phyloP scores from a whole-genome alignment of 2,113 vertebrate species.

The Oxyruncus cristatus region DNA sequence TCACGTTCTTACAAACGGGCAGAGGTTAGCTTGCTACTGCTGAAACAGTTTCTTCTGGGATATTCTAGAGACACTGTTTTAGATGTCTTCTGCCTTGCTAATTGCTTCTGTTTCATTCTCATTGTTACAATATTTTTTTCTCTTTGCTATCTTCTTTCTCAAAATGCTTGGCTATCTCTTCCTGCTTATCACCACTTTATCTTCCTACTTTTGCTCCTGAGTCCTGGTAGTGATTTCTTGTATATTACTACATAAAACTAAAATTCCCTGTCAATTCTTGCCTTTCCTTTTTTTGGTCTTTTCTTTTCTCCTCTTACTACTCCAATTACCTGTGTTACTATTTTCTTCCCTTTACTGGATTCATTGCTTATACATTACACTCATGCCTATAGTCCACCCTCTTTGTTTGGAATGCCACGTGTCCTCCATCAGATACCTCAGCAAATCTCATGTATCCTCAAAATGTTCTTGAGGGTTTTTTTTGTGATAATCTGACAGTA shows the following conservation, averaged over 20 bases:
- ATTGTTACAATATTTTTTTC: not conserved
- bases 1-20: not conserved
- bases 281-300: not conserved
- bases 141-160: not conserved
- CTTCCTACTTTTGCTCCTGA: not conserved
- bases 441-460: not conserved
- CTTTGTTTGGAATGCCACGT: not conserved
- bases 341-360: not conserved
- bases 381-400: accelerated
- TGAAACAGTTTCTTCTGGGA: not conserved
- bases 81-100: not conserved
- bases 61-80: not conserved
- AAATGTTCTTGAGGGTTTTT: not conserved
- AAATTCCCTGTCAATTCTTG: not conserved
- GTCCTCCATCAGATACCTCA: not conserved
- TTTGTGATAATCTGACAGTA: not conserved
- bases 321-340: not conserved
- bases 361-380: not conserved
- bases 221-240: not conserved
- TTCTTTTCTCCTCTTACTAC: not conserved
- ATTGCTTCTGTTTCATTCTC: not conserved
- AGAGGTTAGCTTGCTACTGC: not conserved
- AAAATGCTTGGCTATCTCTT: not conserved
- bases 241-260: not conserved
- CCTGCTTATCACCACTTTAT: not conserved